phyloP scores from a whole-genome alignment of 2,888 invertebrate species.

The Ormyrus rosae region DNA sequence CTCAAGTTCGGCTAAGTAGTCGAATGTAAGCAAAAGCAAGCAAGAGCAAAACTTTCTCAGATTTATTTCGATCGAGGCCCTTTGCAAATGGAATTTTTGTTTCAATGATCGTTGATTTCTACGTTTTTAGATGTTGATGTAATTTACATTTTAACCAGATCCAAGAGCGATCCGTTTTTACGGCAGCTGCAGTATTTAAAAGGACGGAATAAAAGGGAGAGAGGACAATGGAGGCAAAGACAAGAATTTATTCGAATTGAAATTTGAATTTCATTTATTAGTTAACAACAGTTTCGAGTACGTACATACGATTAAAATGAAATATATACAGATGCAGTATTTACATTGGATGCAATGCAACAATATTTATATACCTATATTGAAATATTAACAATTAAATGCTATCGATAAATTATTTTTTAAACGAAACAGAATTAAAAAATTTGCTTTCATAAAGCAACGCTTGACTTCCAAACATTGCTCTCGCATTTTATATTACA shows the following conservation, averaged over 20 bases:
- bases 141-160: no score
- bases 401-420: slow-evolving; percentile 66
- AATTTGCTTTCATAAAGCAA: slow-evolving; percentile 29
- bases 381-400: slow-evolving; percentile 53
- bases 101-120: no score
- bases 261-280: slow-evolving; percentile 70
- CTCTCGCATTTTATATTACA: slow-evolving; percentile 42
- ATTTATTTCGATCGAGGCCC: background rate
- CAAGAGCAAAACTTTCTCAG: slow-evolving; percentile 25
- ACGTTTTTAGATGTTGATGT: no score
- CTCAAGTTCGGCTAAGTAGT: background rate
- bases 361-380: slow-evolving; percentile 61
- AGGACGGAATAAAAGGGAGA: background rate
- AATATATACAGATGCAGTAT: slow-evolving; percentile 71
- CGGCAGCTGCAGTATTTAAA: background rate
- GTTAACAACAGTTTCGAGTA: slow-evolving; percentile 72
- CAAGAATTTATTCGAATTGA: slow-evolving; percentile 25
- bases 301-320: slow-evolving; percentile 64
- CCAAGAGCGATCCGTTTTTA: no score
- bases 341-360: slow-evolving; percentile 68
- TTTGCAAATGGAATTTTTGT: background rate
- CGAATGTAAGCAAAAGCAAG: background rate
- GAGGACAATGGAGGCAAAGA: background rate
- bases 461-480: slow-evolving; percentile 27
- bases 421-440: slow-evolving; percentile 66